Evolutionary conservation across 1,140 invertebrate species (phyloP).

Genomic region (Drosophila nasuta): DNA sequence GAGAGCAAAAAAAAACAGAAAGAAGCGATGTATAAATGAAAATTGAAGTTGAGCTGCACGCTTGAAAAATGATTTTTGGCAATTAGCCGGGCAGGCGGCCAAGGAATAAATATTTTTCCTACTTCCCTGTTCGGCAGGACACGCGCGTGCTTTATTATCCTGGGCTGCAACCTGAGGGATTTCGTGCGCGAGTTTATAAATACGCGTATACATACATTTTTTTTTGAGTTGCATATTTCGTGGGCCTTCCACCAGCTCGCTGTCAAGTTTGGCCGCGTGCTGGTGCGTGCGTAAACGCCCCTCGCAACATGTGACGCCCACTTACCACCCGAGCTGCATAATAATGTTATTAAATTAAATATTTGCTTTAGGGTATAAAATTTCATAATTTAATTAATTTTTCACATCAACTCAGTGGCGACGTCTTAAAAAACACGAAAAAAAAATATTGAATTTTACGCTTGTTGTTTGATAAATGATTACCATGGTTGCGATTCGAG

Average conservation of each 20-base stretch:
- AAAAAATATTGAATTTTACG: slow-evolving; percentile 78
- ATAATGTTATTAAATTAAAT: slow-evolving; percentile 83
- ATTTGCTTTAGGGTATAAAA: slow-evolving; percentile 80
- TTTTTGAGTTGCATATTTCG: slow-evolving; percentile 60
- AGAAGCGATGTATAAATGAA: slow-evolving; percentile 10
- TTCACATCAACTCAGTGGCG: slow-evolving; percentile 53
- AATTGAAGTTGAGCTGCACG: slow-evolving; percentile 48
- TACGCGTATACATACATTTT: background rate
- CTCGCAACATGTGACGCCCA: slow-evolving; percentile 46
- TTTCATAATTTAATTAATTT: slow-evolving; percentile 83
- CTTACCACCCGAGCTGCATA: slow-evolving; percentile 57
- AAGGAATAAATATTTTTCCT: slow-evolving; percentile 36
- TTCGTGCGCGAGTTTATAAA: slow-evolving; percentile 4
- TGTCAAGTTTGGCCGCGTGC: slow-evolving; percentile 54
- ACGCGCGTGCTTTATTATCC: slow-evolving; percentile 76
- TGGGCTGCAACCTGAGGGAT: slow-evolving; percentile 71
- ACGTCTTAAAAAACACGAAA: slow-evolving; percentile 68
- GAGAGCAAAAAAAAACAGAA: slow-evolving; percentile 9
- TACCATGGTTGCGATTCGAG: slow-evolving; percentile 67
- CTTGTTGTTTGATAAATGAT: slow-evolving; percentile 77
- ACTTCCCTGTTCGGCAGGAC: slow-evolving; percentile 46
- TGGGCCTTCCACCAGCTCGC: slow-evolving; percentile 10
- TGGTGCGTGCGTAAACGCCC: slow-evolving; percentile 73
- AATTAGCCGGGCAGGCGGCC: slow-evolving; percentile 69
- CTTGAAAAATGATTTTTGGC: slow-evolving; percentile 82